Conservation (phyloP, 1,140 invertebrate genomes). For the Scaptodrosophila lebanonensis region DNA sequence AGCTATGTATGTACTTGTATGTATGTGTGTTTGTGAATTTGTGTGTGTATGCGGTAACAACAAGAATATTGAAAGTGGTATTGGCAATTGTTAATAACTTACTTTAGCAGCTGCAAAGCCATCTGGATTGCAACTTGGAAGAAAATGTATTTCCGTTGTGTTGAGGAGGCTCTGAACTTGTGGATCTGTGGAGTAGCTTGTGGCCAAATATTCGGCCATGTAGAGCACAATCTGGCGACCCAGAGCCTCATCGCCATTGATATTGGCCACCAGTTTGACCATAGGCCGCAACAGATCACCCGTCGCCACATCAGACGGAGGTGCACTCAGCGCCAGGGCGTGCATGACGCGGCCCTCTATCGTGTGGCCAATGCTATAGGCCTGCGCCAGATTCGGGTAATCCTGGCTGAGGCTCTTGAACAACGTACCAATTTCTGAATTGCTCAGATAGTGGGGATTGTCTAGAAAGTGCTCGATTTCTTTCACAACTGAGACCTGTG, state of each 20-base stretch:
- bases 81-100: slow-evolving; percentile 58
- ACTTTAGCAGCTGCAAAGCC: slow-evolving; percentile 89
- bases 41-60: too few relatives aligned
- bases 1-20: too few relatives aligned
- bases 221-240: slow-evolving; percentile 92
- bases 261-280: slow-evolving; percentile 97
- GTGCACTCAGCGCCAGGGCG: slow-evolving; percentile 79
- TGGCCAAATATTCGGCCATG: slow-evolving; percentile 88
- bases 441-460: slow-evolving; percentile 53
- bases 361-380: slow-evolving; percentile 88
- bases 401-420: slow-evolving; percentile 51
- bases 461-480: slow-evolving; percentile 44
- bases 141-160: slow-evolving; percentile 90
- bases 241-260: slow-evolving; percentile 97
- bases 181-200: slow-evolving; percentile 83
- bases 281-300: slow-evolving; percentile 81
- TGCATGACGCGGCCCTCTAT: slow-evolving; percentile 85
- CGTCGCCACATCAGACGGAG: slow-evolving; percentile 11
- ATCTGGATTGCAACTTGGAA: slow-evolving; percentile 95
- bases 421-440: slow-evolving; percentile 50
- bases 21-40: too few relatives aligned
- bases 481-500: slow-evolving; percentile 35
- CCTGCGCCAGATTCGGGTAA: slow-evolving; percentile 80
- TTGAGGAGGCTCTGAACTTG: slow-evolving; percentile 86
- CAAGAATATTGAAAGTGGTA: too few relatives aligned